Conservation (phyloP, 2,888 invertebrate species). For the Pelosia muscerda region DNA sequence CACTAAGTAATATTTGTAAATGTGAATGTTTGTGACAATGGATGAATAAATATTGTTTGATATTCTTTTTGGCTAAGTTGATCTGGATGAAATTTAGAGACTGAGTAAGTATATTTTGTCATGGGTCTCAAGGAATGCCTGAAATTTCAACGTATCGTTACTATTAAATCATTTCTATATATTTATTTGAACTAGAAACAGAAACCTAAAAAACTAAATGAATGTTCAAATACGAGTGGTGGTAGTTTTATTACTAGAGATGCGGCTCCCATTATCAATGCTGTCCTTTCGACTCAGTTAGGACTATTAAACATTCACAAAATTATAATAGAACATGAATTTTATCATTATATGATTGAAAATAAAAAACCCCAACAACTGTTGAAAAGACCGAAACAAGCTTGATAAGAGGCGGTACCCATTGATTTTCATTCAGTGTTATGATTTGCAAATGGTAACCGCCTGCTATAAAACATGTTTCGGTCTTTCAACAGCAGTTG, state of each 20-base stretch:
- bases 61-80: not conserved
- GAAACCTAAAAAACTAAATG: not conserved
- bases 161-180: not conserved
- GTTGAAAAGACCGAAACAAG: no score
- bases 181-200: not conserved
- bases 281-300: not conserved
- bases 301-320: not conserved
- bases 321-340: no score
- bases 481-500: no score
- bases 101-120: no score
- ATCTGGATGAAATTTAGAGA: not conserved
- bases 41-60: not conserved
- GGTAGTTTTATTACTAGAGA: not conserved
- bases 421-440: no score
- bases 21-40: not conserved
- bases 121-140: no score
- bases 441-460: no score
- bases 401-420: no score
- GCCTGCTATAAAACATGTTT: no score
- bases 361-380: no score
- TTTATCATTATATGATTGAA: no score
- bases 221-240: no score
- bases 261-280: not conserved
- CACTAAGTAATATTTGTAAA: not conserved
- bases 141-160: not conserved